Base-by-base conservation (phyloP, 2,888 invertebrate species). In the Periphyllus acericola region DNA sequence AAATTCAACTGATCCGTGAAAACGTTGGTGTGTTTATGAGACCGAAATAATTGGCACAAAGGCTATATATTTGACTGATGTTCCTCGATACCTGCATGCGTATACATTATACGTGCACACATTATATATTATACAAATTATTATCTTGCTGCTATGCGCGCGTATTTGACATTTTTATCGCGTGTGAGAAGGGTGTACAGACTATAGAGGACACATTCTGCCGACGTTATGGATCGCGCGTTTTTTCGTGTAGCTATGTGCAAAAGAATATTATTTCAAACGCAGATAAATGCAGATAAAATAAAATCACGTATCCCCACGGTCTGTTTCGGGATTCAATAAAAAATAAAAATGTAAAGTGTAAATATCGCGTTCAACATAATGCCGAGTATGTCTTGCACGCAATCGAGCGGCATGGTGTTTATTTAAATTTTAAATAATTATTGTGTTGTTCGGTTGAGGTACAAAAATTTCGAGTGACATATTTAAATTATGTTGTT, bases 41-140 rank as follows among this genome's bases (percentile, higher is more conserved):
- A 87, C 80, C 86, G 86, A 74, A 87, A 87, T 87, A 81, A 87
- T 87, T 87, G 86, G 74, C 3, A 87, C 86, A 87, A 87, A 87
- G 86, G 71, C 86, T 34, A 1, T 17, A 14, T 46, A 19, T 86
- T 86, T 40, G 86, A 86, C 79, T 80, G 80, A 86, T 86, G 86
- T 86, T 72, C 36, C 80, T 40, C 36, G 32, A 52, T 85, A 71
- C 60, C 21, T 25, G 5, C 21, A 25, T 11, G 46, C 25, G 21
- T 60, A 5, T 72, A 46, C 9, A 46, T 46, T 46, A 21, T 17
- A 2, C 55, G 55, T 60, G 5, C 55, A n/a, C 55, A 68, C n/a
- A 71, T 29, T 55, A 74, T 86, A 86, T 14, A 86, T 86, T 80
- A 80, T 86, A 78, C 86, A 86, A 86, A 80, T 86, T 80, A 86